Evolutionary conservation across 2,888 invertebrate genomes (phyloP).

Genomic region (Spialia ferax): DNA sequence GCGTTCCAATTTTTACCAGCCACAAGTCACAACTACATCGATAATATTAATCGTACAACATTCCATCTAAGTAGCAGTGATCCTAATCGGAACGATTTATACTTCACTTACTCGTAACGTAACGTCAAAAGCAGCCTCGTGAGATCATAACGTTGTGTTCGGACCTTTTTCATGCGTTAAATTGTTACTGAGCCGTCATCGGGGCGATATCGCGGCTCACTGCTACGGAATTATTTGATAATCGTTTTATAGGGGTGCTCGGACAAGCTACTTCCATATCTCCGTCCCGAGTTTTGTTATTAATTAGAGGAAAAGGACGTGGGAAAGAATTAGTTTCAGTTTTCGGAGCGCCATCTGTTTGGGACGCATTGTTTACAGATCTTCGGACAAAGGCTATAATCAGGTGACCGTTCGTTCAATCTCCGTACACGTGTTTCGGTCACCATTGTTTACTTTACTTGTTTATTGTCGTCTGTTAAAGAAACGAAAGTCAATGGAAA

Average conservation of each 20-base stretch:
- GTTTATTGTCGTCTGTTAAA: conserved; percentile 49
- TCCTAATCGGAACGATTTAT: conserved; percentile 16
- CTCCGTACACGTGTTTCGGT: conserved; percentile 61
- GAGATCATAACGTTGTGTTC: not conserved
- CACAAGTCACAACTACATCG: conserved; percentile 6
- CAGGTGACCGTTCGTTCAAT: conserved; percentile 66
- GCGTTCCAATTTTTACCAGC: conserved; percentile 40
- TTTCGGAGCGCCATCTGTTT: conserved; percentile 63
- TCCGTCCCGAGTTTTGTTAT: conserved; percentile 56
- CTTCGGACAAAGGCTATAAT: conserved; percentile 69
- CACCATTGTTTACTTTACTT: conserved; percentile 64
- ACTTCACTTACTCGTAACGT: not conserved
- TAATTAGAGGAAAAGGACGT: conserved; percentile 81
- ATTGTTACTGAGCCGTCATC: conserved; percentile 61
- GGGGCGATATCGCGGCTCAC: conserved; percentile 51
- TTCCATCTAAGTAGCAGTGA: conserved; percentile 18
- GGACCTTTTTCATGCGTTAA: conserved; percentile 63
- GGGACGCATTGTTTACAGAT: conserved; percentile 56
- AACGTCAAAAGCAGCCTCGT: conserved; percentile 10
- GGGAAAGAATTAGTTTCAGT: conserved; percentile 68
- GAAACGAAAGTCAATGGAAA: conserved; percentile 56
- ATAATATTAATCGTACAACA: conserved; percentile 32
- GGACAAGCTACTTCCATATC: conserved; percentile 79
- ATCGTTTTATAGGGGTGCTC: conserved; percentile 82
- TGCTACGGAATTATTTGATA: conserved; percentile 76